Percentiles rank a stretch among this genome's conserved stretches.
phyloP scores from a whole-genome alignment of 2,888 invertebrate genomes.

The Coelopa pilipes region DNA sequence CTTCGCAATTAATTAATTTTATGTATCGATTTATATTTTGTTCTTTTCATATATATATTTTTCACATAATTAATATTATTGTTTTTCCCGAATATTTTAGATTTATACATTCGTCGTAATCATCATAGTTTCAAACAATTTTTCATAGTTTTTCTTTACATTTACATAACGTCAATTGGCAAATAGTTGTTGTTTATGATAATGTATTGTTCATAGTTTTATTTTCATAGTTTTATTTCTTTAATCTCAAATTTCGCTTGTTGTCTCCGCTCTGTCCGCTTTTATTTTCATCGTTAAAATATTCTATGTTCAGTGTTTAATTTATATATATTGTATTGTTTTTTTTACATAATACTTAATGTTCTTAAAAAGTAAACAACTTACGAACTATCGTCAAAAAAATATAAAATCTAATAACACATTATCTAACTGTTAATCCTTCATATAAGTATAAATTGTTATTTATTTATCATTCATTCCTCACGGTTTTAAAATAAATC shows the following conservation, averaged over 20 bases:
- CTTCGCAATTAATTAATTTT: conserved; percentile 17
- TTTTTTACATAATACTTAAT: conserved; percentile 5
- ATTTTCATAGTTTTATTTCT: background rate
- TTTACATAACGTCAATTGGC: background rate
- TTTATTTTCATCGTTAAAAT: background rate
- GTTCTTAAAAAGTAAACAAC: conserved; percentile 42
- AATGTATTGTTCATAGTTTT: background rate
- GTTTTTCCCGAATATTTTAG: conserved; percentile 41
- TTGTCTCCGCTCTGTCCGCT: background rate
- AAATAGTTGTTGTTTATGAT: background rate
- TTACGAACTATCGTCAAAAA: conserved; percentile 47
- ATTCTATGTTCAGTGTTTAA: conserved; percentile 5
- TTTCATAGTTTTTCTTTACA: background rate
- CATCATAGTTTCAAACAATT: conserved; percentile 34
- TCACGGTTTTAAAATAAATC: background rate
- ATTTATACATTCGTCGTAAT: conserved; percentile 43
- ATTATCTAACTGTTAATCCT: conserved; percentile 27
- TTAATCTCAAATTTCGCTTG: background rate
- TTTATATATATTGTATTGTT: background rate
- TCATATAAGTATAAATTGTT: too few relatives aligned
- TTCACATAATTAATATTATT: background rate
- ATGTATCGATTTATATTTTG: conserved; percentile 7
- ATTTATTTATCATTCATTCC: background rate
- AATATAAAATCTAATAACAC: conserved; percentile 49
- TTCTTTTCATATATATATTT: conserved; percentile 37